Evolutionary conservation across 92 coral and sea anemone genomes (phyloP), one percentile per base, ranked within the genome.

Genomic region (Zoanthus sociatus): DNA sequence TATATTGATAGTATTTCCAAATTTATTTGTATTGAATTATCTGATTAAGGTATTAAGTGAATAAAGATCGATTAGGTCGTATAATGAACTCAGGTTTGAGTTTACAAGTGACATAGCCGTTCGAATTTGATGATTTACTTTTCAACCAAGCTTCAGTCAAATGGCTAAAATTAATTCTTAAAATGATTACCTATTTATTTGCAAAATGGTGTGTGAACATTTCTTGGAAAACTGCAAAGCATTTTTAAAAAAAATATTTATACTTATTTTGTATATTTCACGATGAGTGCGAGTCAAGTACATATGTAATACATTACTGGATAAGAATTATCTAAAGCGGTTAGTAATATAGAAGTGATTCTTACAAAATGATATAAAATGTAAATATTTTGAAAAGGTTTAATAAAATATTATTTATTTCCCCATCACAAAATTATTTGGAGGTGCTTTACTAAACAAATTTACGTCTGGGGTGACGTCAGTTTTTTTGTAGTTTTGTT

Each of bases 381-480:
- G 79, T 77, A 77, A 26, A 54, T 77, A 77, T 21, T 77, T 53
- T 77, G 44, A 54, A 15, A 10, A 55, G 67, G 53, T 54, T 26
- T 77, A 77, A 54, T 77, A 54, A 50, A 51, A n/a, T 9, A 7
- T 18, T 18, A 67, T 67, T 67, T 61, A 12, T 61, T 61, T 1
- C 42, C 42, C 42, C 54, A 50, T 50, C 54, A 50, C 54, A 50
- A 50, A 50, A 4, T 33, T 33, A 33, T 33, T 33, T 33, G 42
- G 12, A 50, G 54, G 8, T 7, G 54, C 54, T 7, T 50, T 10
- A 50, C 54, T 0, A 0, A 50, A 50, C 8, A 50, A 10, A 10
- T n/a, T 33, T 1, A 33, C 42, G 42, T 50, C 54, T 2, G 12
- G 6, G 6, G 8, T 7, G 54, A 7, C 54, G 54, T 0, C 54